A percentile compares a stretch with the other conserved stretches of the same genome.
phyloP scores from a whole-genome alignment of 2,888 invertebrate genomes.

The Trachelus iudaicus region DNA sequence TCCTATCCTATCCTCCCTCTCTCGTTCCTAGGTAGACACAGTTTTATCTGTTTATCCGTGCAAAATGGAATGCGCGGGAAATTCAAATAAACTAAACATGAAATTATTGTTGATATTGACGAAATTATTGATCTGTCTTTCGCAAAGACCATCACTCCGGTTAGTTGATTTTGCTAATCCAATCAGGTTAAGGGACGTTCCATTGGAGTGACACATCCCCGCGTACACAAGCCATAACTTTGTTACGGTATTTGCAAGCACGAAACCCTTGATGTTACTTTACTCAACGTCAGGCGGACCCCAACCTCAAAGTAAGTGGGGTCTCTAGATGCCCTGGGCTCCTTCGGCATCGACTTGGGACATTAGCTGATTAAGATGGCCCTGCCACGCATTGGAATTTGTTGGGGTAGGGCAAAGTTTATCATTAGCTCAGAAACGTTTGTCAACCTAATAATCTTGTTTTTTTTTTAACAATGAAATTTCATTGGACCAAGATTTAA shows the following conservation, averaged over 20 bases:
- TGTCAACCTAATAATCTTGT: neutral
- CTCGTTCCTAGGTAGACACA: neutral
- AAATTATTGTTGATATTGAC: neutral
- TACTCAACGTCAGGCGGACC: constrained; percentile 37
- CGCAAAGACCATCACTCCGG: constrained; percentile 19
- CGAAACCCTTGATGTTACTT: constrained; percentile 49
- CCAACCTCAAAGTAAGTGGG: constrained; percentile 37
- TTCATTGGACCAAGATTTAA: neutral
- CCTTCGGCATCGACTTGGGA: constrained; percentile 13
- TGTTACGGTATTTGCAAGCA: constrained; percentile 54
- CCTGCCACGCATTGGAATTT: constrained; percentile 1
- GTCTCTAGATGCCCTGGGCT: constrained; percentile 34
- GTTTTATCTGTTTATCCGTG: neutral
- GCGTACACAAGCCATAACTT: constrained; percentile 47
- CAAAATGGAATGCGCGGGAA: neutral
- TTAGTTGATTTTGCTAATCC: constrained; percentile 47
- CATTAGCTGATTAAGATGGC: constrained; percentile 36
- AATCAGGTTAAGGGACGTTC: constrained; percentile 40
- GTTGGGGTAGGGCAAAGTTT: neutral
- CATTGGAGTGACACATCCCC: constrained; percentile 45
- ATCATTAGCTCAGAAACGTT: neutral
- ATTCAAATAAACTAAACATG: neutral
- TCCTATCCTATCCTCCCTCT: no score
- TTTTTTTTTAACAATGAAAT: neutral
- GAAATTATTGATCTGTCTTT: neutral